Conservation (phyloP, 2,113 vertebrate genomes). For the Megaleporinus macrocephalus region DNA sequence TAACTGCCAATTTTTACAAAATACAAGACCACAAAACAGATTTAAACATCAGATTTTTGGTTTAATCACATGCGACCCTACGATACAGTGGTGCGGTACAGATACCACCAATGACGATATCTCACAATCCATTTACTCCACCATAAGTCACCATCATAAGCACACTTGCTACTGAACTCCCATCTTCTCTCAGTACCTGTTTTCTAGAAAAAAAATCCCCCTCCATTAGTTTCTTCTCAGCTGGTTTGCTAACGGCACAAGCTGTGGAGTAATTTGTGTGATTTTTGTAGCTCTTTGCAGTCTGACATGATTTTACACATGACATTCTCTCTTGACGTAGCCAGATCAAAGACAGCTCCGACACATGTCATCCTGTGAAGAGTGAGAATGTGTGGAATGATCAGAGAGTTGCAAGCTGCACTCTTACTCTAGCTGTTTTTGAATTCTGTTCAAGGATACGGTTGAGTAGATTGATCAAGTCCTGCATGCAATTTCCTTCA, state of each 20-base stretch:
- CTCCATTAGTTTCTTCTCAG: background rate
- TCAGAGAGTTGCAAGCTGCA: background rate
- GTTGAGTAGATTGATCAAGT: background rate
- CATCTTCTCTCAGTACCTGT: background rate
- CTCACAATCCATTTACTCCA: background rate
- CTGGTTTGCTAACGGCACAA: background rate
- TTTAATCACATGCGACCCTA: background rate
- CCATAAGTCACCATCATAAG: too few species aligned
- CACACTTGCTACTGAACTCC: background rate
- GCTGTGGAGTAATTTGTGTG: background rate
- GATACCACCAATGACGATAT: background rate
- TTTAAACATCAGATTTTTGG: too few species aligned
- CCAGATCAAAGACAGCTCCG: background rate
- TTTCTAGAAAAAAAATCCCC: background rate
- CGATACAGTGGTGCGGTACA: background rate
- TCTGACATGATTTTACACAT: background rate
- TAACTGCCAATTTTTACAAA: too few species aligned
- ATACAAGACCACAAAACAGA: too few species aligned
- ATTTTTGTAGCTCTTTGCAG: background rate
- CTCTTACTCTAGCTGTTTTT: background rate
- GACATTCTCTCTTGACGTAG: background rate
- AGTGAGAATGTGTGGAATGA: background rate
- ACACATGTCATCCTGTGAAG: background rate
- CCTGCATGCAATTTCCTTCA: background rate
- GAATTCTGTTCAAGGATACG: background rate